Evolutionary conservation across 1,140 invertebrate species (phyloP).

Genomic region (Drosophila rhopaloa): DNA sequence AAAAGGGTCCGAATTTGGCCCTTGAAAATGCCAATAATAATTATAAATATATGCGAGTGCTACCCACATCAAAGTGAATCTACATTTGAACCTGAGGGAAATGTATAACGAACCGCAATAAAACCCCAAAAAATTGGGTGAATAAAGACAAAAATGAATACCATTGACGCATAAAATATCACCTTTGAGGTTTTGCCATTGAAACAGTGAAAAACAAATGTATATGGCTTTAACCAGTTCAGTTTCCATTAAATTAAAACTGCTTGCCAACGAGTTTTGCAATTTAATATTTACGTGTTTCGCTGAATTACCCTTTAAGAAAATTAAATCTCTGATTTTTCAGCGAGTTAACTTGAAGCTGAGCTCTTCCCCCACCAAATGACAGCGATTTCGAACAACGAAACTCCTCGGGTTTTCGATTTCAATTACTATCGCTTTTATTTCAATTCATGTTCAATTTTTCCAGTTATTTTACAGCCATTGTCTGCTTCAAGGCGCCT

Average conservation of each 20-base stretch:
- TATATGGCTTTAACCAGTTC: conserved; percentile 3
- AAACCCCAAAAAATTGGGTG: conserved; percentile 32
- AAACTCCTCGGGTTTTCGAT: conserved; percentile 41
- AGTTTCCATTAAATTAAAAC: conserved; percentile 5
- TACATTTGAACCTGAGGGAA: conserved; percentile 18
- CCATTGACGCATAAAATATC: conserved; percentile 42
- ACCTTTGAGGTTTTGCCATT: conserved; percentile 7
- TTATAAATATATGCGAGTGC: conserved; percentile 55
- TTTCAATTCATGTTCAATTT: conserved; percentile 66
- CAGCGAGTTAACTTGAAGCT: not conserved
- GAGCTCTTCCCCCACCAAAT: not conserved
- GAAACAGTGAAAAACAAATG: not conserved
- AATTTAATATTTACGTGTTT: not conserved
- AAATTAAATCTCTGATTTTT: not conserved
- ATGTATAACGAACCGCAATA: conserved; percentile 25
- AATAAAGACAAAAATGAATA: conserved; percentile 36
- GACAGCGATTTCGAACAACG: conserved; percentile 19
- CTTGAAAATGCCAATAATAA: conserved; percentile 69
- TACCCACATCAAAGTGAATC: conserved; percentile 62
- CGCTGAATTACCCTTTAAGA: not conserved
- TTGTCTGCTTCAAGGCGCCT: conserved; percentile 49
- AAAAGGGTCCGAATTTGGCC: conserved; percentile 12
- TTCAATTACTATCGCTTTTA: conserved; percentile 66
- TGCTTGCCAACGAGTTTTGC: not conserved
- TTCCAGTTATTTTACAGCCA: conserved; percentile 62